Evolutionary conservation across 1,140 invertebrate species (phyloP).

Genomic region (Papilio polyxenes): DNA sequence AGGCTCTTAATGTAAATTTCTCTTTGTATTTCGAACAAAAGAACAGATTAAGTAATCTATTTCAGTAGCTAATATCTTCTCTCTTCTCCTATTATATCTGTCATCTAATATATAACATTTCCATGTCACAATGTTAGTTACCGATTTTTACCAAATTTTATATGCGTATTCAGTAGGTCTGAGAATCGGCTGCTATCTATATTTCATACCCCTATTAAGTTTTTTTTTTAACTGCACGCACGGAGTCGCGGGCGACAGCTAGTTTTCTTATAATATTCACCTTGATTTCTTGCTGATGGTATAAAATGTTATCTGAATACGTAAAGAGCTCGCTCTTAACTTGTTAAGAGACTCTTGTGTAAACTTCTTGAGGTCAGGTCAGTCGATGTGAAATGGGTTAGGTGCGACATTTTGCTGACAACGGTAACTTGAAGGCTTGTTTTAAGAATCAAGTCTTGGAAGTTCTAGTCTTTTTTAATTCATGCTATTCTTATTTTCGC

Average conservation of each 20-base stretch:
- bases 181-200: neutral
- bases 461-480: neutral
- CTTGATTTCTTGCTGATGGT: constrained; percentile 2
- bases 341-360: neutral
- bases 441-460: neutral
- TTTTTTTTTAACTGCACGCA: too few species aligned
- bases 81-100: too few species aligned
- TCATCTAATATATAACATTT: too few species aligned
- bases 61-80: too few species aligned
- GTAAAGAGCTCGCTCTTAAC: neutral
- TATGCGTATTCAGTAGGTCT: too few species aligned
- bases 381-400: constrained; percentile 28
- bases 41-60: too few species aligned
- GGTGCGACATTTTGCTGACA: constrained; percentile 23
- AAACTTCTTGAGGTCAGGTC: constrained; percentile 5
- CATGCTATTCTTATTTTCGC: neutral
- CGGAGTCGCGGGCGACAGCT: neutral
- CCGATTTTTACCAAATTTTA: too few species aligned
- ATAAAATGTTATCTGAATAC: constrained; percentile 11
- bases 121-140: too few species aligned
- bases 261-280: neutral
- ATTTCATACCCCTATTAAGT: too few species aligned
- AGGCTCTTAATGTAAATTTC: too few species aligned
- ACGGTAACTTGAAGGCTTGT: neutral
- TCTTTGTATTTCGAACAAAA: too few species aligned